phyloP scores from a whole-genome alignment of 2,797 vertebrate genomes.

The Pseudocheirus occidentalis region DNA sequence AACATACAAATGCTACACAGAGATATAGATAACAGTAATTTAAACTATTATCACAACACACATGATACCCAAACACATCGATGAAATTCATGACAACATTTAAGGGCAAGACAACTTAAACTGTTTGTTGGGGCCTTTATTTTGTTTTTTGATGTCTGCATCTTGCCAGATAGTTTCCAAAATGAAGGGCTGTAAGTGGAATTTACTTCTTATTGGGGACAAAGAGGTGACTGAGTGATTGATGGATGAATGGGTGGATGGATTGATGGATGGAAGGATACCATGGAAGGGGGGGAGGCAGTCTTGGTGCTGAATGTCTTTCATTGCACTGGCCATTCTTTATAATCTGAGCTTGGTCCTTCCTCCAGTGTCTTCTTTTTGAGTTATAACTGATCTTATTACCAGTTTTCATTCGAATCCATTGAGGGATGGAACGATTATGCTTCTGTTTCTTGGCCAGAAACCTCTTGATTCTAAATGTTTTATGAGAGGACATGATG shows the following conservation, averaged over 20 bases:
- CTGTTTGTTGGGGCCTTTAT: no score
- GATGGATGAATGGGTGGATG: background rate
- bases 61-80: background rate
- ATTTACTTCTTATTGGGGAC: background rate
- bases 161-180: background rate
- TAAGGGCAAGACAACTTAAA: background rate
- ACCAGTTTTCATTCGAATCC: no score
- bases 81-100: background rate
- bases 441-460: no score
- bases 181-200: background rate
- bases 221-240: background rate
- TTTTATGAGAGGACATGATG: no score
- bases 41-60: background rate
- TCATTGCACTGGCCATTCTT: background rate
- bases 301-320: background rate
- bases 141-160: background rate
- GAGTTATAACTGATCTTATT: no score
- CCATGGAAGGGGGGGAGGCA: no score
- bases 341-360: background rate
- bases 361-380: background rate
- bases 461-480: no score
- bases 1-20: background rate
- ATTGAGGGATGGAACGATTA: no score
- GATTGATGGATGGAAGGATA: no score
- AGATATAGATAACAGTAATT: background rate